Base-by-base conservation (phyloP, 2,113 vertebrate genomes). In the Heterotilapia buettikoferi region DNA sequence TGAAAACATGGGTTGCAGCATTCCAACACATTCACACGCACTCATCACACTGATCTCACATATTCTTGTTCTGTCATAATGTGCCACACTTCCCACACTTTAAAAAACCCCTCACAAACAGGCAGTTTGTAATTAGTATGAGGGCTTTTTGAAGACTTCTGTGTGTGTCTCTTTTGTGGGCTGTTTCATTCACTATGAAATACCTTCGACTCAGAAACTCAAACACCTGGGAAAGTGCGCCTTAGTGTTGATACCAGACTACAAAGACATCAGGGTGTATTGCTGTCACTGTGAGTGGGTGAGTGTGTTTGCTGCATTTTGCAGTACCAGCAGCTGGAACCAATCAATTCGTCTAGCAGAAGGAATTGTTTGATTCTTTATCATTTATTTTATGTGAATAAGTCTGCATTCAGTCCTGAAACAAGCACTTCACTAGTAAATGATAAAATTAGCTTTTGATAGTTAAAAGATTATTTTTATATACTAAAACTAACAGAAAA, bases 251-350 rank as follows among this genome's bases (percentile, higher is more conserved):
- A 56, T 36, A 76, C 36, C 24, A 29, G 83, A 73, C 88, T 84
- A 73, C 85, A 54, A 89, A 91, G 86, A 86, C 68, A 80, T 89
- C 71, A 21, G 1, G 85, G 84, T 85, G 85, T 80, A 12, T 84
- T 10, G 71, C 26, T 80, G 59, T 82, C 61, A 36, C 16, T 84
- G 40, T 26, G 57, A n/a, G 68, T 36, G 43, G 86, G 50, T 54
- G 78, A 85, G 71, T 3, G 29, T 29, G 59, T 85, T 84, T 82
- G 79, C 36, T 57, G 82, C 16, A 36, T 33, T 83, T 82, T 85
- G 61, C 76, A 80, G 81, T 13, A 43, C 80, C 38, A 79, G 89
- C 88, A 86, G 21, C 86, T 82, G 84, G 29, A 89, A 68, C n/a
- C 29, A 24, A 57, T 84, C 31, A 52, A 90, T 84, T 88, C 21